phyloP scores from a whole-genome alignment of 2,888 invertebrate species.

The Heliconius hortense region DNA sequence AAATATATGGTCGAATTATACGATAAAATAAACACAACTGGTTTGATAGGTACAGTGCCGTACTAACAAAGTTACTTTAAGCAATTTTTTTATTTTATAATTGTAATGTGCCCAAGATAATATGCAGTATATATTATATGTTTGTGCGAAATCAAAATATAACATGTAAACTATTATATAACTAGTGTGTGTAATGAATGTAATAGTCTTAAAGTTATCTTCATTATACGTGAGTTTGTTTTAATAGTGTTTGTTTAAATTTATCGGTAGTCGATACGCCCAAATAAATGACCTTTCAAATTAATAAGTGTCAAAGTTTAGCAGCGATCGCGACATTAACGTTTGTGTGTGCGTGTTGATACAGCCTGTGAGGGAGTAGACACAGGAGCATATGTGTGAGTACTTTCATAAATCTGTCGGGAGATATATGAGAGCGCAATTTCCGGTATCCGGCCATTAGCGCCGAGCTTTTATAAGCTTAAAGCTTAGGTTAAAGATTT shows the following conservation, averaged over 20 bases:
- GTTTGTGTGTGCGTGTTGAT: constrained; percentile 49
- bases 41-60: no score
- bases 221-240: constrained; percentile 34
- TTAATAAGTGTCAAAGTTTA: constrained; percentile 78
- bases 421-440: constrained; percentile 95
- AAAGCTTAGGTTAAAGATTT: constrained; percentile 83
- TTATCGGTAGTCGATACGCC: constrained; percentile 57
- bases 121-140: neutral
- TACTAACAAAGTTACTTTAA: no score
- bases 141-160: neutral
- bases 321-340: constrained; percentile 48
- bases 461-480: constrained; percentile 85
- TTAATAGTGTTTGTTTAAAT: constrained; percentile 46
- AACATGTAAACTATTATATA: neutral
- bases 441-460: constrained; percentile 95
- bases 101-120: neutral
- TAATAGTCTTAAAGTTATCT: constrained; percentile 6
- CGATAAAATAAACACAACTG: neutral
- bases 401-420: constrained; percentile 95
- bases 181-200: neutral
- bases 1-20: constrained; percentile 19
- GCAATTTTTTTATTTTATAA: neutral
- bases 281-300: constrained; percentile 76
- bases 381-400: constrained; percentile 82
- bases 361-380: constrained; percentile 62